phyloP scores from a whole-genome alignment of 2,888 invertebrate genomes.

The Netelia melanura region DNA sequence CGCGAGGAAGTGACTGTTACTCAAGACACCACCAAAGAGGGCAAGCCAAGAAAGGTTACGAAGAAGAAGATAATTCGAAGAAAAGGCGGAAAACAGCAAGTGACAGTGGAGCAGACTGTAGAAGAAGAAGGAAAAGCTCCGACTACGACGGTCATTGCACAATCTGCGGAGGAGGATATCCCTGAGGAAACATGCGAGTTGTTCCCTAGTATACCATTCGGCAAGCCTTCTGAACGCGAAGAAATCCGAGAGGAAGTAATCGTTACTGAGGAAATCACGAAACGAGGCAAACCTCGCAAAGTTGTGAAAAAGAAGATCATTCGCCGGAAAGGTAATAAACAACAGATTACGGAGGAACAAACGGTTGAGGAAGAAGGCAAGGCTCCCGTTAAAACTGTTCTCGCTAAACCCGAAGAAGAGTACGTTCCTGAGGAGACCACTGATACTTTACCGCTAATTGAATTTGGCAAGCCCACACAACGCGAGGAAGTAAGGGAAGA shows the following conservation, averaged over 20 bases:
- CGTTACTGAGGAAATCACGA: slow-evolving; percentile 63
- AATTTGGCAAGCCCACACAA: slow-evolving; percentile 67
- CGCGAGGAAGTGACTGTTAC: slow-evolving; percentile 80
- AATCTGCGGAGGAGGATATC: slow-evolving; percentile 24
- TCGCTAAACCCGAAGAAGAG: slow-evolving; percentile 68
- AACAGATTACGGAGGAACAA: slow-evolving; percentile 66
- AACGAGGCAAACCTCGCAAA: slow-evolving; percentile 74
- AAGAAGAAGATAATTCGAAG: slow-evolving; percentile 72
- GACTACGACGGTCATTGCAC: slow-evolving; percentile 65
- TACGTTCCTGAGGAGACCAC: slow-evolving; percentile 73
- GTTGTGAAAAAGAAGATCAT: slow-evolving; percentile 75
- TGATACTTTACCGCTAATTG: slow-evolving; percentile 68
- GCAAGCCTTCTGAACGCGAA: slow-evolving; percentile 83
- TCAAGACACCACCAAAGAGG: slow-evolving; percentile 77
- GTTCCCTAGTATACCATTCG: slow-evolving; percentile 76
- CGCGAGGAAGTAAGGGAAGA: slow-evolving; percentile 74
- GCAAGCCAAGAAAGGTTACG: slow-evolving; percentile 77
- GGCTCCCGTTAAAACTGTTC: slow-evolving; percentile 83
- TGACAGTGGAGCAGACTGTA: slow-evolving; percentile 73
- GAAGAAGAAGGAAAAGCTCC: slow-evolving; percentile 78
- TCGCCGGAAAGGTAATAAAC: slow-evolving; percentile 79
- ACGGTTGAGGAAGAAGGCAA: slow-evolving; percentile 84
- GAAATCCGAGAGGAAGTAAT: slow-evolving; percentile 65
- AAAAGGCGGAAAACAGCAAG: slow-evolving; percentile 24
- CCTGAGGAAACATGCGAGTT: slow-evolving; percentile 69